Base-by-base conservation (phyloP, 2,797 vertebrate genomes). In the Pogonophryne albipinna region DNA sequence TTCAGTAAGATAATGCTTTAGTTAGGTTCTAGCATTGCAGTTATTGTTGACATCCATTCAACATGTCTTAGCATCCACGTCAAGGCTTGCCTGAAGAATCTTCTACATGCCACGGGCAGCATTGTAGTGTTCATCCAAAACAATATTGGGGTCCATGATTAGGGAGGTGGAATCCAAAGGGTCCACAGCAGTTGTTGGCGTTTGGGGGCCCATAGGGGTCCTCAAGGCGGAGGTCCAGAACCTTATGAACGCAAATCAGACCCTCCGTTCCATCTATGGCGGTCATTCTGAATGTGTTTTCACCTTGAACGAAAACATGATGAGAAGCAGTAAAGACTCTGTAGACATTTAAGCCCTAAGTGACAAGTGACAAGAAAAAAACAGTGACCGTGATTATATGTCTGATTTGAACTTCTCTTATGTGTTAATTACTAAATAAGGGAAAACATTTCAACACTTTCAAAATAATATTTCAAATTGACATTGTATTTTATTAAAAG, bases 101-200 rank as follows among this genome's bases (percentile, higher is more conserved):
- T 98, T 97, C 89, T 98, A 96, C 51, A 97, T 96, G 0, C 96
- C 96, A 53, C 96, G 96, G 50, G 96, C 97, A 60, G 97, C 95
- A 0, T 97, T 97, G 1, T 98, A 98, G 91, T 98, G 97, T 83
- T 98, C 97, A 0, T 58, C 78, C 65, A 97, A 97, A 38, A 97
- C 97, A 17, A 98, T 97, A 89, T 97, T 98, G 83, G 97, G 97
- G 89, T 98, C 97, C 97, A 98, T 98, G 91, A 97, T 98, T 0
- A 96, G 96, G 52, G 96, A 98, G 10, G 97, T 97, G 61, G 97
- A 98, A 34, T 98, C 97, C 70, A 98, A 91, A 0, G 96, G 97
- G 82, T 97, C 97, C 70, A 98, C 97, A 1, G 97, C 96, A 0
- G 97, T 98, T 53, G 97, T 98, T 74, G 97, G 27, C 27, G 27